These are phyloP conservation scores for Columba guinea DNA, from an alignment of 2,797 vertebrate genomes.

Conservation along the genomic window DNA sequence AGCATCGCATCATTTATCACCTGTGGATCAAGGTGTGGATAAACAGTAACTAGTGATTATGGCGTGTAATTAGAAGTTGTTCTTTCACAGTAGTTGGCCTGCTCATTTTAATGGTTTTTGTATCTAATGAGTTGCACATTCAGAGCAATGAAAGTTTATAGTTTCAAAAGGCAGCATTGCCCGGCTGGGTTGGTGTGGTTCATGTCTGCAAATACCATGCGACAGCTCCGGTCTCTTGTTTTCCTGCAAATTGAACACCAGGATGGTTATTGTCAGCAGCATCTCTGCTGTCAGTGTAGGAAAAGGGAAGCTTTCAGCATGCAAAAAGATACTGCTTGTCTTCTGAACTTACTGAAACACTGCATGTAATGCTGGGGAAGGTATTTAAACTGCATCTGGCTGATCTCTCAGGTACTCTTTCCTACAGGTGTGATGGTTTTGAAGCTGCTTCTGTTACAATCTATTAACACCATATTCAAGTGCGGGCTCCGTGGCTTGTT, in stretches of 20 bases:
- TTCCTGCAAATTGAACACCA: neutral
- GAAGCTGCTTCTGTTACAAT: neutral
- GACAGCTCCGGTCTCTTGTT: neutral
- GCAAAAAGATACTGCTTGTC: neutral
- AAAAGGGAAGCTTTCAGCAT: neutral
- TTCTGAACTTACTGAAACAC: neutral
- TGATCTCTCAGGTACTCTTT: neutral
- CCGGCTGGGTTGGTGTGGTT: neutral
- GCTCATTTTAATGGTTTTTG: neutral
- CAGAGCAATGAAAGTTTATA: accelerated
- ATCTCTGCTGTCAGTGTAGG: accelerated
- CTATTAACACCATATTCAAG: accelerated
- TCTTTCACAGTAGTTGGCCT: neutral
- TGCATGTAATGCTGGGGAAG: neutral
- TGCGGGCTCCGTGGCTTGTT: accelerated
- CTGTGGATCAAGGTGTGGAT: neutral
- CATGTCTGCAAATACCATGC: neutral
- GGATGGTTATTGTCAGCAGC: neutral
- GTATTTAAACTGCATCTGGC: neutral
- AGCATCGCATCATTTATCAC: neutral
- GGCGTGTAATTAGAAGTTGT: neutral
- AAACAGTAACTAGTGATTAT: neutral
- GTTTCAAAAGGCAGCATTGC: neutral
- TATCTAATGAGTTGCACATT: neutral
- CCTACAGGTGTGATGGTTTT: neutral